Evolutionary conservation across 1,140 invertebrate species (phyloP).

Genomic region (Asbolus verrucosus): DNA sequence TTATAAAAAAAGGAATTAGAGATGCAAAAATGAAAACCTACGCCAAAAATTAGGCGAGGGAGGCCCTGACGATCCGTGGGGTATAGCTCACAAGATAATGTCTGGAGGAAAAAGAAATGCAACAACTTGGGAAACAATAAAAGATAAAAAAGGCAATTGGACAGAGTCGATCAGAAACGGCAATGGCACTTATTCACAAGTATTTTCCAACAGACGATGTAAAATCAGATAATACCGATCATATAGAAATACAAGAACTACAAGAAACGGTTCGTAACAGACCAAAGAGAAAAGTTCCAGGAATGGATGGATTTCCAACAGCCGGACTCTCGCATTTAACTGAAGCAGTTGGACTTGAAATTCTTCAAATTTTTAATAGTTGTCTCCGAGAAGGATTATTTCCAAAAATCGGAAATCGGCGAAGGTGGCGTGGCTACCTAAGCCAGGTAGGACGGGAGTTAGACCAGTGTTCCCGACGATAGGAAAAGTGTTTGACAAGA

Average conservation of each 20-base stretch:
- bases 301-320: not conserved
- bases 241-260: not conserved
- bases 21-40: no score
- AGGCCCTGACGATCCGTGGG: no score
- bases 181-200: not conserved
- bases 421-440: slow-evolving; percentile 28
- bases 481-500: slow-evolving; percentile 55
- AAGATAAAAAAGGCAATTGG: no score
- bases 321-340: not conserved
- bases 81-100: no score
- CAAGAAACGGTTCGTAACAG: no score
- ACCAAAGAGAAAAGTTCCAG: not conserved
- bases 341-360: not conserved
- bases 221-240: not conserved
- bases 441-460: slow-evolving; percentile 17
- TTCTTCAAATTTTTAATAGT: slow-evolving; percentile 4
- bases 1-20: not conserved
- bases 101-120: no score
- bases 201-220: not conserved
- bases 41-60: no score
- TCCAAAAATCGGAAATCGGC: slow-evolving; percentile 36
- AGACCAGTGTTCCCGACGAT: slow-evolving; percentile 57
- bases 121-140: not conserved
- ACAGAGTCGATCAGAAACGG: not conserved
- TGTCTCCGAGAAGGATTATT: slow-evolving; percentile 32